Percentiles rank a stretch among this genome's conserved stretches.
phyloP scores from a whole-genome alignment of 2,888 invertebrate species.

The Eupithecia subfuscata region DNA sequence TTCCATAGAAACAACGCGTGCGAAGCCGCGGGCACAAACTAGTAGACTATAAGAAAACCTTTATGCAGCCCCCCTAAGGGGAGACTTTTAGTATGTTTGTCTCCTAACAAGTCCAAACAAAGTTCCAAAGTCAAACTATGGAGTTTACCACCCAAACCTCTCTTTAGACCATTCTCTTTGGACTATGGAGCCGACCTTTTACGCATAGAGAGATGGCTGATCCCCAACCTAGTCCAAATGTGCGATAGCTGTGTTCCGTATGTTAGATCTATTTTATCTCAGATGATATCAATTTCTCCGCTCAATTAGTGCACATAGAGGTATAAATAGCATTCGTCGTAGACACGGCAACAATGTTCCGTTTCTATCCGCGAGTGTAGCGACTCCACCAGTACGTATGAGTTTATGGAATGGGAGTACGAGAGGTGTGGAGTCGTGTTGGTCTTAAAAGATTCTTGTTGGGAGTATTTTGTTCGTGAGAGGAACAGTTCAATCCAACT shows the following conservation, averaged over 20 bases:
- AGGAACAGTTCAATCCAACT: too few relatives aligned
- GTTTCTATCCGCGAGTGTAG: slow-evolving; percentile 67
- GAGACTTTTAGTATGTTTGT: too few relatives aligned
- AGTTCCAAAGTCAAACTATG: too few relatives aligned
- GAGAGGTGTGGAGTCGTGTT: slow-evolving; percentile 53
- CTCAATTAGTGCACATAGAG: slow-evolving; percentile 13
- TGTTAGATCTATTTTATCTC: background rate
- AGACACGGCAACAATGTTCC: slow-evolving; percentile 61
- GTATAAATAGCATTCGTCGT: slow-evolving; percentile 10
- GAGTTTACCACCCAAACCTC: too few relatives aligned
- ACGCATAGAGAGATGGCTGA: background rate
- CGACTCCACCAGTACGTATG: slow-evolving; percentile 74
- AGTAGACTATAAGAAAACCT: too few relatives aligned
- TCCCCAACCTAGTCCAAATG: background rate
- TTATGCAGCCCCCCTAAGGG: too few relatives aligned
- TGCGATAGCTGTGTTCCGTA: background rate
- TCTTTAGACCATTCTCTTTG: too few relatives aligned
- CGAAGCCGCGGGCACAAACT: too few relatives aligned
- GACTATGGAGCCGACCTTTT: too few relatives aligned
- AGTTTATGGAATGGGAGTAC: slow-evolving; percentile 73
- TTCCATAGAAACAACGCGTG: too few relatives aligned
- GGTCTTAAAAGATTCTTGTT: background rate
- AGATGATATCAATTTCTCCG: slow-evolving; percentile 2
- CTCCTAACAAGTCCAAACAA: too few relatives aligned
- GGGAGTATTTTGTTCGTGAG: background rate